These are phyloP conservation scores for Thymelicus lineola DNA, from an alignment of 2,888 invertebrate species.

Conservation along the genomic window DNA sequence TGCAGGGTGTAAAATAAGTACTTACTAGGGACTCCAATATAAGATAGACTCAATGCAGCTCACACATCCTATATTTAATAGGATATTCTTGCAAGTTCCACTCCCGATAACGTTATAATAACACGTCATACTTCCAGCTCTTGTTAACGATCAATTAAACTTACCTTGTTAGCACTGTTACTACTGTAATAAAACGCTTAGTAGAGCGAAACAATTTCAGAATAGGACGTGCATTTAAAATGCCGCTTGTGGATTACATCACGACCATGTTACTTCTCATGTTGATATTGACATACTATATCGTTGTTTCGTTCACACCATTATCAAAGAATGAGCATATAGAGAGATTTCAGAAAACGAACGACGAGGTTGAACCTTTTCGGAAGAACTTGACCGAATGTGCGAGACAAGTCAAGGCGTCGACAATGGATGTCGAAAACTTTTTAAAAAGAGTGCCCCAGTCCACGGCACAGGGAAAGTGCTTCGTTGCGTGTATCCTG, in stretches of 20 bases:
- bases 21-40: too few species aligned
- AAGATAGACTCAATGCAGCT: too few species aligned
- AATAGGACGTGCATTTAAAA: conserved; percentile 39
- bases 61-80: too few species aligned
- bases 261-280: conserved; percentile 33
- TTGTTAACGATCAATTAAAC: conserved; percentile 62
- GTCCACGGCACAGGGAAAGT: conserved; percentile 68
- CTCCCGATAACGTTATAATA: conserved; percentile 16
- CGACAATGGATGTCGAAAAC: conserved; percentile 67
- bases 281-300: conserved; percentile 42
- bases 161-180: conserved; percentile 7
- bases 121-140: conserved; percentile 26
- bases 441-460: conserved; percentile 75
- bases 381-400: conserved; percentile 73
- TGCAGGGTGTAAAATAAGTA: too few species aligned
- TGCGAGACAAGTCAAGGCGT: conserved; percentile 72
- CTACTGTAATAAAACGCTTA: conserved; percentile 36
- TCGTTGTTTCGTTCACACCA: conserved; percentile 62
- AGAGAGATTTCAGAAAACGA: conserved; percentile 60
- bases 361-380: conserved; percentile 70
- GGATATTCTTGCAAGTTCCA: not conserved
- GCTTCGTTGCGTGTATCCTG: conserved; percentile 76
- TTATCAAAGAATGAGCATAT: conserved; percentile 72
- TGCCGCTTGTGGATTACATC: conserved; percentile 25
- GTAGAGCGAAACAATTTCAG: conserved; percentile 50